Evolutionary conservation across 23 tunicate species (phyloP).

Genomic region (Halocynthia aurantium): DNA sequence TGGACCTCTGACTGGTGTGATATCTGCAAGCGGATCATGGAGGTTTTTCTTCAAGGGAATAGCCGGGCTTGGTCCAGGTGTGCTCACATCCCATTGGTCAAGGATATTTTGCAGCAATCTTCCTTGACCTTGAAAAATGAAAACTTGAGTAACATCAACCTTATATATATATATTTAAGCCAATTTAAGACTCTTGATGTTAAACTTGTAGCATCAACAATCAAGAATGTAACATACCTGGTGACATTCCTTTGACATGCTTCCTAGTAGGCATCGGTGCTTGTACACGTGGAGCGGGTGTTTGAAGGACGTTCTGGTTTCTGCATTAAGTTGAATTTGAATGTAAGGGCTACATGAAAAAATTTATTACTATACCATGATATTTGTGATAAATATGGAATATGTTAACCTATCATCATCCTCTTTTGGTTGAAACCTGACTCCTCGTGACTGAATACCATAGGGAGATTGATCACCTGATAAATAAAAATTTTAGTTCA

Average conservation of each 20-base stretch:
- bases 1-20: conserved; percentile 30
- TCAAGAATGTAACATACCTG: conserved; percentile 1
- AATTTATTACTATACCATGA: too few species aligned
- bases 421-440: too few species aligned
- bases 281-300: conserved; percentile 20
- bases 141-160: too few species aligned
- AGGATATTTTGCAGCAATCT: conserved; percentile 19
- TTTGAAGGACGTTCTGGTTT: conserved; percentile 10
- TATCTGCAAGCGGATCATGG: conserved; percentile 17
- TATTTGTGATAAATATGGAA: too few species aligned
- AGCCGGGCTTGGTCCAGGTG: conserved; percentile 27
- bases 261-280: conserved; percentile 19
- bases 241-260: conserved; percentile 17
- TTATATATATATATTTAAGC: too few species aligned
- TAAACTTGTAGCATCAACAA: too few species aligned
- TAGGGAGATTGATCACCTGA: too few species aligned
- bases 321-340: neutral
- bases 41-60: neutral
- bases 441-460: too few species aligned
- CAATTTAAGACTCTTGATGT: too few species aligned
- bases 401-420: too few species aligned
- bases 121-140: neutral
- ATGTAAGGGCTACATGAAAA: too few species aligned
- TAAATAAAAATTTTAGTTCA: too few species aligned
- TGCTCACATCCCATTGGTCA: conserved; percentile 26